A percentile compares a stretch with the other conserved stretches of the same genome.
These are phyloP conservation scores for Corythoichthys intestinalis DNA, from an alignment of 2,113 vertebrate species.

Conservation along the genomic window DNA sequence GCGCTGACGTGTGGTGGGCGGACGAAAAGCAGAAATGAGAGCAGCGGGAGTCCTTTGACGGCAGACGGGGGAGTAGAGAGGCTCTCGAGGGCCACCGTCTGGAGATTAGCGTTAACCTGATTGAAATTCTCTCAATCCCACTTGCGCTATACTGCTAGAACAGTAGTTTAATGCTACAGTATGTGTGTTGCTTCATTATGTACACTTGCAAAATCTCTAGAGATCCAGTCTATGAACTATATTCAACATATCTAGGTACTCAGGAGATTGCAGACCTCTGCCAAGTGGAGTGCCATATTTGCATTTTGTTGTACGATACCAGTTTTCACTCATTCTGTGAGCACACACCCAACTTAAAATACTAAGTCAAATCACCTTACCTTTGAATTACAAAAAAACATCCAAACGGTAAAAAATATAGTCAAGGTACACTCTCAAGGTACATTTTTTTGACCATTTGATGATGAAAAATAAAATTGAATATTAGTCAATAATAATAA, in stretches of 20 bases:
- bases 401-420: no score
- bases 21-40: conserved; percentile 30
- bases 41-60: conserved; percentile 34
- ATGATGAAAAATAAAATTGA: no score
- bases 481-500: no score
- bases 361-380: no score
- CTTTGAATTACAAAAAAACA: no score
- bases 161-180: background rate
- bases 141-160: conserved; percentile 14
- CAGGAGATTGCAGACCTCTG: background rate
- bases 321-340: background rate
- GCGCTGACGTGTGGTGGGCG: conserved; percentile 22
- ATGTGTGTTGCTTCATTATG: background rate
- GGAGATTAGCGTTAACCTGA: conserved; percentile 48
- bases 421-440: no score
- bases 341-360: background rate
- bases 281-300: background rate
- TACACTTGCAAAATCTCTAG: background rate
- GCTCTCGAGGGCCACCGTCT: conserved; percentile 42
- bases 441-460: no score
- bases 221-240: background rate
- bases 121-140: conserved; percentile 45
- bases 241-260: background rate
- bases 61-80: conserved; percentile 35
- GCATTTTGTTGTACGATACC: background rate